Conservation (phyloP, 2,113 vertebrate genomes). For the Megatriorchis doriae region DNA sequence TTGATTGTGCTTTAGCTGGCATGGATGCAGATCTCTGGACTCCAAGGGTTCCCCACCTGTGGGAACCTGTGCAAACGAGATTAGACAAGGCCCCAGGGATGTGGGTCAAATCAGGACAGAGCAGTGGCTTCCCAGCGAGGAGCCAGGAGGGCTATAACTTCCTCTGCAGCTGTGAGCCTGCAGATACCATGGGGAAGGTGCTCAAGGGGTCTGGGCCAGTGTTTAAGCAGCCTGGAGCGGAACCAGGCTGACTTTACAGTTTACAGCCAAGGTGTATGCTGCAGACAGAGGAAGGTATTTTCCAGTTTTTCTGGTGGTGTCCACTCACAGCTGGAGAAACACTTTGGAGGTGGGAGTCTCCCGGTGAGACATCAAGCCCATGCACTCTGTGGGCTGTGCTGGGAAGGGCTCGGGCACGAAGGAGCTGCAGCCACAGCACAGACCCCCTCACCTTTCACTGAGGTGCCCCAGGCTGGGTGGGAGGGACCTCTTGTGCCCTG, state of each 20-base stretch:
- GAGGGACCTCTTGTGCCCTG: not conserved
- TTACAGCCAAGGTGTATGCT: not conserved
- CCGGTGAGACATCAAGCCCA: fast-evolving
- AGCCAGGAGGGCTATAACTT: not conserved
- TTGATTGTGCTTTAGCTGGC: not conserved
- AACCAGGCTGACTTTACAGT: not conserved
- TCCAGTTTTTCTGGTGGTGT: not conserved
- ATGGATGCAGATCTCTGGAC: not conserved
- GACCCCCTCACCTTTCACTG: not conserved
- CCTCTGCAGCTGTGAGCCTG: conserved; percentile 17
- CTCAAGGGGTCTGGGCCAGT: not conserved
- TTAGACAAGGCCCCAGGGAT: not conserved
- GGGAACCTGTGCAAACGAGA: not conserved
- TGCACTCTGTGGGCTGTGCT: not conserved
- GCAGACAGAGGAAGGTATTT: conserved; percentile 13
- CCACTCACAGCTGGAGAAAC: not conserved
- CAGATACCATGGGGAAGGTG: not conserved
- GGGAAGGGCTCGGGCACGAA: fast-evolving
- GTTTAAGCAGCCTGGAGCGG: not conserved
- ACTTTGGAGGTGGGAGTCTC: not conserved
- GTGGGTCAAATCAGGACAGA: conserved; percentile 21
- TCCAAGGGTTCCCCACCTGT: not conserved
- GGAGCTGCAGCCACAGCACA: not conserved
- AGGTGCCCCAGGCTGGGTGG: not conserved
- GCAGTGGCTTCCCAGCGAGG: not conserved